A percentile compares a stretch with the other conserved stretches of the same genome.
Evolutionary conservation across 2,888 invertebrate species (phyloP).

Genomic region (Pollenia griseotomentosa): DNA sequence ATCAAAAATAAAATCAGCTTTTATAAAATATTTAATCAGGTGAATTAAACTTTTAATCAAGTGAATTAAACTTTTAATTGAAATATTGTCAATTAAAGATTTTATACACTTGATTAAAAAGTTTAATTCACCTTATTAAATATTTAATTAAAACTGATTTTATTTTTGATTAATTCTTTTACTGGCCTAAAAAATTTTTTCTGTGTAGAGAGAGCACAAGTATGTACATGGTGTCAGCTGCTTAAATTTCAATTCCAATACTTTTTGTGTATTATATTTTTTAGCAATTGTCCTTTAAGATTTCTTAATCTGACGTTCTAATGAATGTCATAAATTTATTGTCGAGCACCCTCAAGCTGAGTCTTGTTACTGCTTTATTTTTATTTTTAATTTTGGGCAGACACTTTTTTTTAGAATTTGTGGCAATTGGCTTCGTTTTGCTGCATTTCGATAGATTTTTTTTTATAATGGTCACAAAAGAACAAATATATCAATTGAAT

Average conservation of each 20-base stretch:
- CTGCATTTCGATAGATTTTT: conserved; percentile 64
- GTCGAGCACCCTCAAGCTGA: conserved; percentile 77
- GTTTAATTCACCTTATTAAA: too few relatives aligned
- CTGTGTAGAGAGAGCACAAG: conserved; percentile 54
- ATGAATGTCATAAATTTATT: conserved; percentile 84
- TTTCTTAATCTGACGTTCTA: conserved; percentile 83
- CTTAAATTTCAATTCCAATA: conserved; percentile 74
- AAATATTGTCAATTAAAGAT: too few relatives aligned
- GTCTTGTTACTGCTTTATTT: conserved; percentile 57
- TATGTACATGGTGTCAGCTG: conserved; percentile 80
- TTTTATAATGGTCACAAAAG: conserved; percentile 50
- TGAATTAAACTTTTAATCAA: too few relatives aligned
- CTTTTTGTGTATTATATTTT: conserved; percentile 35
- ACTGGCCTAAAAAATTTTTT: too few relatives aligned
- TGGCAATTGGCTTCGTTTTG: conserved; percentile 82
- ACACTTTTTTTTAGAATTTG: conserved; percentile 36
- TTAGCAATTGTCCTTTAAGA: conserved; percentile 73
- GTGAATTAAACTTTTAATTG: too few relatives aligned
- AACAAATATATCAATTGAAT: conserved; percentile 76
- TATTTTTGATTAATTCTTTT: too few relatives aligned
- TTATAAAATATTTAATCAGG: too few relatives aligned
- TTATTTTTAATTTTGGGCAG: conserved; percentile 50
- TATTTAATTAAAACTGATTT: too few relatives aligned
- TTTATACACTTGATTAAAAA: too few relatives aligned
- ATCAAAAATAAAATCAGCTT: too few relatives aligned